Percentiles rank a stretch among this genome's conserved stretches.
Conservation (phyloP, 2,888 invertebrate genomes). For the Calameuta pallipes region DNA sequence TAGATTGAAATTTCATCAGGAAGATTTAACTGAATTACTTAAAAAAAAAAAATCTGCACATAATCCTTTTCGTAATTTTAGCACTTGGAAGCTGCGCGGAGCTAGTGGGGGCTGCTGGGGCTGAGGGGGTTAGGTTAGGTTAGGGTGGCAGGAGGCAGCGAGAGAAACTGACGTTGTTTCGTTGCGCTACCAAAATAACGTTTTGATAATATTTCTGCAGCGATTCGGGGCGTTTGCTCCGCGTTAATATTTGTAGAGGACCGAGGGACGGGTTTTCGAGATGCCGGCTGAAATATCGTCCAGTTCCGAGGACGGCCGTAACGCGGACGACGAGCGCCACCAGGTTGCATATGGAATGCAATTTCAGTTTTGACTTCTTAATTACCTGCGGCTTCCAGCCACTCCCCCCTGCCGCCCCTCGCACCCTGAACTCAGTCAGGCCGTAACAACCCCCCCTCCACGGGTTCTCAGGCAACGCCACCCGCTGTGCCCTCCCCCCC, state of each 20-base stretch:
- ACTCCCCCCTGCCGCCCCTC: neutral
- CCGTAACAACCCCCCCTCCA: neutral
- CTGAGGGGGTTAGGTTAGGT: neutral
- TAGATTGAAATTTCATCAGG: neutral
- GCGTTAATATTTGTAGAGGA: constrained; percentile 6
- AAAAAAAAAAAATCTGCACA: neutral
- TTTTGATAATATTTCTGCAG: constrained; percentile 2
- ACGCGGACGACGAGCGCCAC: neutral
- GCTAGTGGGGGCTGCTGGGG: neutral
- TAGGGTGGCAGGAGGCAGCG: neutral
- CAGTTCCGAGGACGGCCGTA: neutral
- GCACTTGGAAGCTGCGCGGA: too few relatives aligned
- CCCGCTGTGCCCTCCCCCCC: neutral
- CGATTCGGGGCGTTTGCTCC: neutral
- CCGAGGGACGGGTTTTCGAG: neutral
- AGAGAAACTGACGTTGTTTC: neutral
- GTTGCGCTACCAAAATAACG: neutral
- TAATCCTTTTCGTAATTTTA: too few relatives aligned
- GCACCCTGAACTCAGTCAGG: neutral
- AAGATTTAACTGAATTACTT: neutral
- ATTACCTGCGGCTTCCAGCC: constrained; percentile 4
- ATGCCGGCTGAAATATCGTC: neutral
- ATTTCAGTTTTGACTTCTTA: constrained; percentile 10
- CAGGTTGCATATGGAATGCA: constrained; percentile 3
- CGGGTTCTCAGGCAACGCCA: neutral